Percentiles rank a stretch among this genome's conserved stretches.
phyloP scores from a whole-genome alignment of 2,113 vertebrate species.

The Scopus umbretta region DNA sequence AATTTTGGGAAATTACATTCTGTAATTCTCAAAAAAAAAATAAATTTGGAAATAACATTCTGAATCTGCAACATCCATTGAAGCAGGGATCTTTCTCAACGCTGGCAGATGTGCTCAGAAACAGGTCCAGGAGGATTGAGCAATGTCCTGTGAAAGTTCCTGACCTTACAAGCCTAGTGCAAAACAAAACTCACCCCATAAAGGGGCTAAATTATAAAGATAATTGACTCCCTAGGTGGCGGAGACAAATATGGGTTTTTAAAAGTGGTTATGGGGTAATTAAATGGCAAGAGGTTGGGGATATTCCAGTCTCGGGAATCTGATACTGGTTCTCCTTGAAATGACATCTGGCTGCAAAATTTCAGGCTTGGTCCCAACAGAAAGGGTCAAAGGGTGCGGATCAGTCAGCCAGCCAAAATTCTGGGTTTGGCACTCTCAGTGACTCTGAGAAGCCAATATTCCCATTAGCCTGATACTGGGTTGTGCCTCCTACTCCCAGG shows the following conservation, averaged over 20 bases:
- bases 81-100: neutral
- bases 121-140: neutral
- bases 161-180: neutral
- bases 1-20: neutral
- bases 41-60: neutral
- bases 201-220: neutral
- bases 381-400: neutral
- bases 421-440: neutral
- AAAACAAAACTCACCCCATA: neutral
- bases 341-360: neutral
- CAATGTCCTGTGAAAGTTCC: conserved; percentile 1
- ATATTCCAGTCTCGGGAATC: neutral
- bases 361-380: neutral
- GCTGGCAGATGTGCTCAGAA: neutral
- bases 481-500: neutral
- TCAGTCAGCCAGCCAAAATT: neutral
- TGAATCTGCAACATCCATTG: neutral
- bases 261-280: neutral
- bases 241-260: neutral
- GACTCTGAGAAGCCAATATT: neutral
- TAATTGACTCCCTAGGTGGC: neutral
- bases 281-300: neutral
- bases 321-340: neutral
- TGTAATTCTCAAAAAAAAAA: neutral
- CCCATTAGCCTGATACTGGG: neutral